These are phyloP conservation scores for Andrena bucephala DNA, from an alignment of 2,888 invertebrate genomes.

Conservation along the genomic window DNA sequence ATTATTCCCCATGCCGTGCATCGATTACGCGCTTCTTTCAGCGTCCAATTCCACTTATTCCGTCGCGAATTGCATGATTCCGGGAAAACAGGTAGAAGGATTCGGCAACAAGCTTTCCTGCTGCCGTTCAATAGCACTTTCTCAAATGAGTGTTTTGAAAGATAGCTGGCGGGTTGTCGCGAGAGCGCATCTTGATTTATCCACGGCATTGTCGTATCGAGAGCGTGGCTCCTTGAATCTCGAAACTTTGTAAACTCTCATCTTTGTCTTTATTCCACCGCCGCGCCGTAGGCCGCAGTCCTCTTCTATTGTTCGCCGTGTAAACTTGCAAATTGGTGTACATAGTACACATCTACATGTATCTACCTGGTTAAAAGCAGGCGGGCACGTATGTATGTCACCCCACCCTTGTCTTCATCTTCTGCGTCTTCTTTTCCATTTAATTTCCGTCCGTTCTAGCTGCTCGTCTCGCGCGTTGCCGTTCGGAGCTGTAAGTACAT, in stretches of 20 bases:
- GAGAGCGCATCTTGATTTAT: conserved; percentile 76
- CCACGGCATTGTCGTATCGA: conserved; percentile 81
- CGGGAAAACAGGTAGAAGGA: too few relatives aligned
- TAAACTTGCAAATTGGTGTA: conserved; percentile 24
- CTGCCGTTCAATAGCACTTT: neutral
- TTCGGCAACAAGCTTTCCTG: too few relatives aligned
- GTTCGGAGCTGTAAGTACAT: conserved; percentile 28
- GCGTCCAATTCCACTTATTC: too few relatives aligned
- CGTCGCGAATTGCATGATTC: too few relatives aligned
- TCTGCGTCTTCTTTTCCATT: conserved; percentile 41
- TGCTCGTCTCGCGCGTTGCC: conserved; percentile 33
- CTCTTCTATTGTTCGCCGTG: conserved; percentile 50
- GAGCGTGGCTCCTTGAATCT: conserved; percentile 71
- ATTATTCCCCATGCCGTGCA: too few relatives aligned
- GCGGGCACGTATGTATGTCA: neutral
- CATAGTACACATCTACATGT: neutral
- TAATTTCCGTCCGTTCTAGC: conserved; percentile 53
- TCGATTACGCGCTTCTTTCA: too few relatives aligned
- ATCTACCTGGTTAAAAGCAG: neutral
- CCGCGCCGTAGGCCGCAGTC: neutral
- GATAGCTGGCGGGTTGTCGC: neutral
- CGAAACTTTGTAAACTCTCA: conserved; percentile 78
- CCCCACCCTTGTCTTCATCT: neutral
- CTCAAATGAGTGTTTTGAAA: neutral
- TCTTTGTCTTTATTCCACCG: conserved; percentile 48